Percentiles rank a stretch among this genome's conserved stretches.
phyloP scores from a whole-genome alignment of 1,140 invertebrate species.

The Drosophila carrolli region DNA sequence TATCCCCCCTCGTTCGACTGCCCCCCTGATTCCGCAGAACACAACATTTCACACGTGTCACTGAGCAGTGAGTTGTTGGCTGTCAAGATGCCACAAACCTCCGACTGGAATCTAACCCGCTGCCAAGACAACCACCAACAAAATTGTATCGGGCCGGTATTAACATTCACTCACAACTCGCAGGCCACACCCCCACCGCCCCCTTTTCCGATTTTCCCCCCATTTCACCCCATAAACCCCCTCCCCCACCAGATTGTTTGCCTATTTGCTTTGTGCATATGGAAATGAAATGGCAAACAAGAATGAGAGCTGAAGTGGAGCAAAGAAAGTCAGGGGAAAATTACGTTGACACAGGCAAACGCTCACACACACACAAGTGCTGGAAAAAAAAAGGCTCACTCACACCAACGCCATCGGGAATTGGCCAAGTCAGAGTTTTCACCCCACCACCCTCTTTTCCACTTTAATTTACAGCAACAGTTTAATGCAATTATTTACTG shows the following conservation, averaged over 20 bases:
- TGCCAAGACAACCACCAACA: conserved; percentile 55
- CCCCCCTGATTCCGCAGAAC: conserved; percentile 41
- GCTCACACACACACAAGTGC: conserved; percentile 41
- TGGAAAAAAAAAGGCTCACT: conserved; percentile 21
- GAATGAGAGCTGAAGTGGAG: conserved; percentile 41
- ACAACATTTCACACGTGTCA: conserved; percentile 77
- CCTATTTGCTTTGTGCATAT: conserved; percentile 80
- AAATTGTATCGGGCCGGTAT: conserved; percentile 36
- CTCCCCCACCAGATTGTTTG: conserved; percentile 55
- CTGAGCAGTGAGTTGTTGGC: conserved; percentile 74
- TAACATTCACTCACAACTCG: conserved; percentile 32
- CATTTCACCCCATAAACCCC: neutral
- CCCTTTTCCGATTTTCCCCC: neutral
- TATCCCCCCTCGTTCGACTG: too few species aligned
- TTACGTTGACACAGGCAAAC: conserved; percentile 71
- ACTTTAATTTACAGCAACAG: conserved; percentile 33
- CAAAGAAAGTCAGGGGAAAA: conserved; percentile 64
- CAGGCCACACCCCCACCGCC: conserved; percentile 1
- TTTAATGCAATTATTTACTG: conserved; percentile 48
- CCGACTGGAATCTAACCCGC: conserved; percentile 23
- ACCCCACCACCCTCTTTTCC: neutral
- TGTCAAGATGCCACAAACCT: conserved; percentile 53
- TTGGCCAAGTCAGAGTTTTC: conserved; percentile 26
- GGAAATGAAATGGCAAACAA: conserved; percentile 80
- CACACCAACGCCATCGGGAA: conserved; percentile 18